Percentiles rank a stretch among this genome's conserved stretches.
These are phyloP conservation scores for Drosophila mercatorum DNA, from an alignment of 2,888 invertebrate genomes.

Conservation along the genomic window DNA sequence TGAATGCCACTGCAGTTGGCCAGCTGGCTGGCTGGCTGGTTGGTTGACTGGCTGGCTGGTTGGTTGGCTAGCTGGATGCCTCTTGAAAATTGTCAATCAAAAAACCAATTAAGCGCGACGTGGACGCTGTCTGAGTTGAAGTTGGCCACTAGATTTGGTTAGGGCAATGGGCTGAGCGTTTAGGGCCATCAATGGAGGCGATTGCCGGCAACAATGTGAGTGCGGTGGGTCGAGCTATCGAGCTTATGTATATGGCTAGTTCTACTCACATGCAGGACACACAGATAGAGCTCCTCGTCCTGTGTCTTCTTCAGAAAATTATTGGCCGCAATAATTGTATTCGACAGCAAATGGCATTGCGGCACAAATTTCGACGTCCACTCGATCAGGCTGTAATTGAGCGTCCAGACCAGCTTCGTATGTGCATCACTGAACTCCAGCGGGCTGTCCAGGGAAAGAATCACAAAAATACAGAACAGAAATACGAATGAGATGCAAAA, in stretches of 20 bases:
- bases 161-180: constrained; percentile 45
- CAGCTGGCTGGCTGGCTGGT: constrained; percentile 1
- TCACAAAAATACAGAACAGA: neutral
- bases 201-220: constrained; percentile 18
- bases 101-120: constrained; percentile 79
- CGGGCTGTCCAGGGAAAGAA: constrained; percentile 62
- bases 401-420: constrained; percentile 89
- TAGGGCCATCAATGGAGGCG: constrained; percentile 44
- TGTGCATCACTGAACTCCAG: constrained; percentile 87
- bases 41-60: constrained; percentile 13
- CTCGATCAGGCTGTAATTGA: constrained; percentile 91
- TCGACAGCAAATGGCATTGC: constrained; percentile 86
- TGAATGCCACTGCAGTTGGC: constrained; percentile 13
- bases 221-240: neutral
- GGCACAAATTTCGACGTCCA: constrained; percentile 88
- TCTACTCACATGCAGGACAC: constrained; percentile 85
- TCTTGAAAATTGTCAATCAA: constrained; percentile 82
- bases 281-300: constrained; percentile 85
- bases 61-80: constrained; percentile 26
- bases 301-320: constrained; percentile 85
- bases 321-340: constrained; percentile 87
- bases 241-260: neutral
- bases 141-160: constrained; percentile 40
- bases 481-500: constrained; percentile 2
- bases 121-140: constrained; percentile 44